Evolutionary conservation across 2,888 invertebrate species (phyloP), one percentile per base, ranked within the genome.

Genomic region (Orchestes rusci): DNA sequence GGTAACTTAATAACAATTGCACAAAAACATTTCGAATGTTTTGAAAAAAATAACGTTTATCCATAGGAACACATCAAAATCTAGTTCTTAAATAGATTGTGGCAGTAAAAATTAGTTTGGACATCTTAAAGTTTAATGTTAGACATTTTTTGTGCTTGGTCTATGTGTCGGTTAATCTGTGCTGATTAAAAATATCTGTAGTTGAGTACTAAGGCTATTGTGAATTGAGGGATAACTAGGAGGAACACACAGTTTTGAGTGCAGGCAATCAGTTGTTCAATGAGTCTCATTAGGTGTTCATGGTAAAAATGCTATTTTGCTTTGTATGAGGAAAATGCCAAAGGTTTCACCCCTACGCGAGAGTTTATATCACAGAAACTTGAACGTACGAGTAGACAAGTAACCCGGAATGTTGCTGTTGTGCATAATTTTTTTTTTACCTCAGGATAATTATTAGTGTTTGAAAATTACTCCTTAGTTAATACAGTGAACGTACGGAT

Each of bases 51-150:
- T n/a, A n/a, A n/a, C n/a, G n/a, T 27, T 41, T 16, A 43, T 39
- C 28, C 36, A 36, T 49, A 49, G 49, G 49, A 49, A 49, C 49
- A 45, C 45, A 49, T 45, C 45, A 45, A 40, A 38, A 41, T 19
- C 16, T 28, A 13, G 18, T 28, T 17, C 13, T 38, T 23, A 23
- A 23, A 23, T 7, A 23, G n/a, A 3, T 18, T 36, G 17, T 28
- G 7, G 17, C 16, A 39, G 17, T 40, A 40, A 36, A 29, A 45
- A 34, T 39, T 43, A 48, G 40, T 37, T 42, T 10, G 32, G n/a
- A n/a, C 17, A 29, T 48, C 45, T 48, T 45, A 48, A 8, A 35
- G 30, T 29, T 48, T 41, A 48, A 29, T 19, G 48, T 48, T 48
- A 48, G 48, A 45, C 29, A 31, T n/a, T 13, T 8, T 2, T 35